phyloP scores from a whole-genome alignment of 2,888 invertebrate species.

The Pristionchus arcanus region DNA sequence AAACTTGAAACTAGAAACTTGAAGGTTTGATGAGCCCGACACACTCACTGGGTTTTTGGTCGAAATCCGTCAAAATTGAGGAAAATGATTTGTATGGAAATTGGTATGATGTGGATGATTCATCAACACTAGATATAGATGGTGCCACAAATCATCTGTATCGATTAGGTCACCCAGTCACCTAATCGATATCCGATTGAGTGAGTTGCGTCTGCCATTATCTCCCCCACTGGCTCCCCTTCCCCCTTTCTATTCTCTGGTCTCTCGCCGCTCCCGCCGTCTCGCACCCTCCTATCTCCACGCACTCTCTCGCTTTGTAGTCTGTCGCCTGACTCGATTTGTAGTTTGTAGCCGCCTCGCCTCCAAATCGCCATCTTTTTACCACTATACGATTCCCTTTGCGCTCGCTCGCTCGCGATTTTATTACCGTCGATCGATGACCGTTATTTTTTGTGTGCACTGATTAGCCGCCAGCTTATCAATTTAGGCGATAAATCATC shows the following conservation, averaged over 20 bases:
- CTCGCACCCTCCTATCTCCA: not conserved
- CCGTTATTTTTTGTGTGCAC: not conserved
- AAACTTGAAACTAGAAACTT: too few species aligned
- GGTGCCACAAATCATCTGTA: too few species aligned
- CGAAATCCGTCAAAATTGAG: too few species aligned
- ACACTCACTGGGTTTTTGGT: too few species aligned
- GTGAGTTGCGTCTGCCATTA: not conserved
- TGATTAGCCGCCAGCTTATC: too few species aligned
- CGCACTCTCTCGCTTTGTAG: slow-evolving; percentile 29
- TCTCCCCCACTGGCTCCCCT: not conserved
- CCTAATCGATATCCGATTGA: not conserved
- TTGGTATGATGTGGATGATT: too few species aligned
- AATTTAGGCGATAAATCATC: too few species aligned
- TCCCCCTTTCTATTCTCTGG: slow-evolving; percentile 29
- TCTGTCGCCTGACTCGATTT: slow-evolving; percentile 13
- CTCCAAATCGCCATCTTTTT: slow-evolving; percentile 1
- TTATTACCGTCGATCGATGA: slow-evolving; percentile 36
- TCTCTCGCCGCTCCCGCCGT: not conserved
- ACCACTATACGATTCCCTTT: slow-evolving; percentile 17
- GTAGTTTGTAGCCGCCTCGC: slow-evolving; percentile 30
- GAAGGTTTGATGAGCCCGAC: too few species aligned
- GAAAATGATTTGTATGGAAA: too few species aligned
- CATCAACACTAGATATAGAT: too few species aligned
- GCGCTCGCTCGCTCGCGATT: not conserved
- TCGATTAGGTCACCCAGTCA: not conserved